Evolutionary conservation across 92 coral and sea anemone genomes (phyloP).

Genomic region (Ricordea florida): DNA sequence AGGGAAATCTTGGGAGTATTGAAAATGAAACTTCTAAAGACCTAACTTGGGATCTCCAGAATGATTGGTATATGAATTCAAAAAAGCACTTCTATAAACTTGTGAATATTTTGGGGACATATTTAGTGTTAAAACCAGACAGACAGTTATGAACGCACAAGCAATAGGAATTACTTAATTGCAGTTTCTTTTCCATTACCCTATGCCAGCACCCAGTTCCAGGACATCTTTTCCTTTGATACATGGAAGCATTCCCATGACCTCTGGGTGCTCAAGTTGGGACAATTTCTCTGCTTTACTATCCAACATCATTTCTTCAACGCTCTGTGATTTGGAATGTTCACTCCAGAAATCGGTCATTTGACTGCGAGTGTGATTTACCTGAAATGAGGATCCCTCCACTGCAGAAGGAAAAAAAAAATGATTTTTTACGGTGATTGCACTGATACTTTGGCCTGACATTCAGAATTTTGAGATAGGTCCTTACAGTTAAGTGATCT

Average conservation of each 20-base stretch:
- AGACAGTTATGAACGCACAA: neutral
- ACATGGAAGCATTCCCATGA: constrained; percentile 52
- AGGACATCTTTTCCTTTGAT: constrained; percentile 57
- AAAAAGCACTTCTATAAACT: no score
- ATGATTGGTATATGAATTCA: no score
- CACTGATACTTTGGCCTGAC: no score
- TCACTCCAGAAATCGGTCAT: constrained; percentile 79
- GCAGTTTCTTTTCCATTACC: constrained; percentile 19
- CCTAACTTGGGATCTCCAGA: no score
- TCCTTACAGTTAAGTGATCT: no score
- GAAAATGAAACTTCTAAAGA: no score
- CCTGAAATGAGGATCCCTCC: no score
- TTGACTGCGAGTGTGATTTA: constrained; percentile 41
- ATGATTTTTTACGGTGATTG: neutral
- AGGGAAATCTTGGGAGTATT: no score
- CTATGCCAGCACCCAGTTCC: constrained; percentile 85
- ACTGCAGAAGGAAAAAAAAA: neutral
- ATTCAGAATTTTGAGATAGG: no score
- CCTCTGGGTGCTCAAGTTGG: constrained; percentile 72
- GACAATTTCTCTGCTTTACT: constrained; percentile 64
- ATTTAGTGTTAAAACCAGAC: neutral
- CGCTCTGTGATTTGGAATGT: constrained; percentile 67
- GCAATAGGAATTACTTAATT: neutral
- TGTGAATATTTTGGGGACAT: no score
- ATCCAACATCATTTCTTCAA: constrained; percentile 83